phyloP scores from a whole-genome alignment of 1,140 invertebrate species.

The Macrostomum lignano region DNA sequence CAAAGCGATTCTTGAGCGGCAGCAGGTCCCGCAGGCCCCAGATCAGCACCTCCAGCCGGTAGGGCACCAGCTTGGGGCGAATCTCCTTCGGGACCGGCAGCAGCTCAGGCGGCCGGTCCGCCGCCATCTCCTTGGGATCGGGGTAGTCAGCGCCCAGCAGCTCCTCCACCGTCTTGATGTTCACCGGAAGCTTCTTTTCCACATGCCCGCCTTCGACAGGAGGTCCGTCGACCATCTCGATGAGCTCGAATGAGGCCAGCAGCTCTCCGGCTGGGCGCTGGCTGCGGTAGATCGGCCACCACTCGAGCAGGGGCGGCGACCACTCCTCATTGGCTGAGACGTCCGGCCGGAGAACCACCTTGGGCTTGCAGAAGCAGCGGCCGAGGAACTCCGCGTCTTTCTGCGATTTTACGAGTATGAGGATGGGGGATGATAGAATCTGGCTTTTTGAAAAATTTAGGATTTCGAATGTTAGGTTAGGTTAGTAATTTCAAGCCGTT shows the following conservation, averaged over 20 bases:
- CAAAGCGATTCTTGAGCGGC: too few relatives aligned
- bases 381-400: slow-evolving; percentile 9
- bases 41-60: slow-evolving; percentile 41
- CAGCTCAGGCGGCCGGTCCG: too few relatives aligned
- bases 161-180: slow-evolving; percentile 4
- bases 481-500: too few relatives aligned
- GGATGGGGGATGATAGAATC: slow-evolving; percentile 12
- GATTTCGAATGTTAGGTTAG: too few relatives aligned
- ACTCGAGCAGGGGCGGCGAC: slow-evolving; percentile 7
- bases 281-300: slow-evolving; percentile 8
- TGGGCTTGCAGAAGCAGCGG: slow-evolving; percentile 8
- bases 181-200: too few relatives aligned
- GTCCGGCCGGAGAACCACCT: slow-evolving; percentile 6
- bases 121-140: too few relatives aligned
- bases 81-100: slow-evolving; percentile 41
- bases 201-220: too few relatives aligned
- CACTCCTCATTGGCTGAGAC: slow-evolving; percentile 13
- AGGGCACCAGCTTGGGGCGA: slow-evolving; percentile 44
- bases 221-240: slow-evolving; percentile 1
- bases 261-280: slow-evolving; percentile 22
- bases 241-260: slow-evolving; percentile 27
- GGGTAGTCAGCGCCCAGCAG: too few relatives aligned
- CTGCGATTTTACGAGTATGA: slow-evolving; percentile 1
- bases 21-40: slow-evolving; percentile 52
- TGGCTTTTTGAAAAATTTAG: too few relatives aligned